These are phyloP conservation scores for Porites evermanni DNA, from an alignment of 92 coral and sea anemone genomes.

Conservation along the genomic window DNA sequence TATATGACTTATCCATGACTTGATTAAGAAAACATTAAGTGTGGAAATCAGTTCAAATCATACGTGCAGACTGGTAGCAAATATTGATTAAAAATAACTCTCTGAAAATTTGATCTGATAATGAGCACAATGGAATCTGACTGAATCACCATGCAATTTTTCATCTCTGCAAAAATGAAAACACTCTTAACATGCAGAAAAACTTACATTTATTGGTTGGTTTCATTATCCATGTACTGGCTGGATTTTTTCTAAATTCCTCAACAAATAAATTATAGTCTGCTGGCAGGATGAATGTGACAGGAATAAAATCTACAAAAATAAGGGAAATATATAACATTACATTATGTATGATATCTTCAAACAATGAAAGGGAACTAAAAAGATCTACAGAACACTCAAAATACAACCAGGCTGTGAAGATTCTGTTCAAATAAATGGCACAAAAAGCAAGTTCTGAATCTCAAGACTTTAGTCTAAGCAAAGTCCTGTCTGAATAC, in stretches of 20 bases:
- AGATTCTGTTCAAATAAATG: not conserved
- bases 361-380: not conserved
- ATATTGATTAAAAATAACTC: too few relatives aligned
- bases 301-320: constrained; percentile 91
- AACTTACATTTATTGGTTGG: constrained; percentile 87
- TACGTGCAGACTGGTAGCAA: too few relatives aligned
- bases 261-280: constrained; percentile 98
- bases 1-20: too few relatives aligned
- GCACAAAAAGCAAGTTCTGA: not conserved
- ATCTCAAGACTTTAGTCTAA: too few relatives aligned
- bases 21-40: too few relatives aligned
- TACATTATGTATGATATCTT: not conserved
- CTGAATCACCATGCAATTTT: too few relatives aligned
- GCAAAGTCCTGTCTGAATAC: too few relatives aligned
- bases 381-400: not conserved
- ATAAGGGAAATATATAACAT: not conserved
- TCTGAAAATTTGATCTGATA: too few relatives aligned
- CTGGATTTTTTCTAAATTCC: constrained; percentile 95
- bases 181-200: not conserved
- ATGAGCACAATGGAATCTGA: too few relatives aligned
- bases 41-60: too few relatives aligned
- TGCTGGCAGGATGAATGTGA: constrained; percentile 95
- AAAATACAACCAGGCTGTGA: not conserved
- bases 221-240: constrained; percentile 99
- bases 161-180: too few relatives aligned